Conservation (phyloP, 1,140 invertebrate genomes). For the Drosophila athabasca region DNA sequence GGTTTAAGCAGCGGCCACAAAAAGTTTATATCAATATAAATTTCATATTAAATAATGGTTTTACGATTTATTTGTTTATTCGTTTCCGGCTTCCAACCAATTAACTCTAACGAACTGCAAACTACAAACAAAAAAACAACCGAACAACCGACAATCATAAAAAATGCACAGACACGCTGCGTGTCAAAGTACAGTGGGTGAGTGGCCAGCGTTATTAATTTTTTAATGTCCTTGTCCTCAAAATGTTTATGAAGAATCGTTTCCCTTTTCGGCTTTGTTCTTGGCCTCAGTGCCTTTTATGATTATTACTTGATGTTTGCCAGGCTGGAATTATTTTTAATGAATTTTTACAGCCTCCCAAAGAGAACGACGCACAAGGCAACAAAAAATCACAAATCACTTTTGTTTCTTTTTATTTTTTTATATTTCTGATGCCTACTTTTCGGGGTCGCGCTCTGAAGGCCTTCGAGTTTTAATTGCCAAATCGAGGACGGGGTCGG, state of each 20-base stretch:
- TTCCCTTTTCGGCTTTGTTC: conserved; percentile 22
- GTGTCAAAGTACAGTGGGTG: conserved; percentile 82
- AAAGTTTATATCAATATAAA: conserved; percentile 39
- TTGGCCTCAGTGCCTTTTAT: conserved; percentile 37
- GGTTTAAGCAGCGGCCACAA: conserved; percentile 27
- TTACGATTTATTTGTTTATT: conserved; percentile 65
- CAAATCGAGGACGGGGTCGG: conserved; percentile 60
- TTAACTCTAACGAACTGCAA: conserved; percentile 75
- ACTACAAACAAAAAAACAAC: conserved; percentile 38
- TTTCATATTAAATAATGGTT: conserved; percentile 55
- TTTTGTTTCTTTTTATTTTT: conserved; percentile 46
- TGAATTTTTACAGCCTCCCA: conserved; percentile 57
- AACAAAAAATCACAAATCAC: conserved; percentile 61
- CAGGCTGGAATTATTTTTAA: conserved; percentile 34
- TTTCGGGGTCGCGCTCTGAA: conserved; percentile 38
- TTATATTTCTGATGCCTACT: conserved; percentile 41
- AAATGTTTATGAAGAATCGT: conserved; percentile 31
- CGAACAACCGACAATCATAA: conserved; percentile 20
- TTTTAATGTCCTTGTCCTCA: conserved; percentile 48
- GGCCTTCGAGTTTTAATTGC: conserved; percentile 83
- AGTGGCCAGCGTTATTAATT: conserved; percentile 64
- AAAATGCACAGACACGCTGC: conserved; percentile 68
- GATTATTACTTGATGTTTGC: conserved; percentile 52
- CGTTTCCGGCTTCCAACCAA: conserved; percentile 64
- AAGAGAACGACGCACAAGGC: conserved; percentile 15